Percentiles rank a stretch among this genome's conserved stretches.
Evolutionary conservation across 2,888 invertebrate species (phyloP).

Genomic region (Hyposoter dolosus): DNA sequence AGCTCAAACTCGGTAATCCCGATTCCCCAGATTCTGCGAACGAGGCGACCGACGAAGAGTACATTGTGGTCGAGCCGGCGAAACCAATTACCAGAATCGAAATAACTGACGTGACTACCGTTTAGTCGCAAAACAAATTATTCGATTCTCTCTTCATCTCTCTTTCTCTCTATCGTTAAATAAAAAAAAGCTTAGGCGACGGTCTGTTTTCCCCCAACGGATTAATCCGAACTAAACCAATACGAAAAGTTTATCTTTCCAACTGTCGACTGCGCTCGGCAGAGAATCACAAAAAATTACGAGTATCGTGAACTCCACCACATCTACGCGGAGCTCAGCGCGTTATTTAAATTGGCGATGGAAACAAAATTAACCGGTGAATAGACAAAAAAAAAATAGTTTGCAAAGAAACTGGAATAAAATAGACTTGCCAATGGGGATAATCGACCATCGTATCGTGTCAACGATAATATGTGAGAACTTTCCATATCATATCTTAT

Average conservation of each 20-base stretch:
- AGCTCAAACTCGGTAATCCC: conserved; percentile 82
- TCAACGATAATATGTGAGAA: not conserved
- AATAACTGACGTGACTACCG: conserved; percentile 85
- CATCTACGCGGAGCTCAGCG: conserved; percentile 3
- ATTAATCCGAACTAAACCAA: not conserved
- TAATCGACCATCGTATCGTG: conserved; percentile 4
- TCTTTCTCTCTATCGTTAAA: conserved; percentile 16
- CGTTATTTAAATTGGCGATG: conserved; percentile 35
- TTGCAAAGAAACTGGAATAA: not conserved
- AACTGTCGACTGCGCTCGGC: conserved; percentile 7
- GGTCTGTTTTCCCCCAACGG: not conserved
- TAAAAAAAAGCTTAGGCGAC: conserved; percentile 26
- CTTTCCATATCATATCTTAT: conserved; percentile 63
- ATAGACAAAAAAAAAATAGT: conserved; percentile 12
- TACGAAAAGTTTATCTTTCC: conserved; percentile 10
- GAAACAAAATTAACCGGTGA: conserved; percentile 33
- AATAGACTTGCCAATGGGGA: not conserved
- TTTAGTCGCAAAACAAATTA: conserved; percentile 77
- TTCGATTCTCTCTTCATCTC: conserved; percentile 30
- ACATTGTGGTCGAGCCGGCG: conserved; percentile 84
- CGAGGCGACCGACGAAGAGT: conserved; percentile 71
- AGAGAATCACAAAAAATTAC: not conserved
- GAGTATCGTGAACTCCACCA: not conserved
- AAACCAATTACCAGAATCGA: conserved; percentile 86
- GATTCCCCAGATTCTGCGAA: conserved; percentile 55